Evolutionary conservation across 2,888 invertebrate species (phyloP).

Genomic region (Lithosia quadra): DNA sequence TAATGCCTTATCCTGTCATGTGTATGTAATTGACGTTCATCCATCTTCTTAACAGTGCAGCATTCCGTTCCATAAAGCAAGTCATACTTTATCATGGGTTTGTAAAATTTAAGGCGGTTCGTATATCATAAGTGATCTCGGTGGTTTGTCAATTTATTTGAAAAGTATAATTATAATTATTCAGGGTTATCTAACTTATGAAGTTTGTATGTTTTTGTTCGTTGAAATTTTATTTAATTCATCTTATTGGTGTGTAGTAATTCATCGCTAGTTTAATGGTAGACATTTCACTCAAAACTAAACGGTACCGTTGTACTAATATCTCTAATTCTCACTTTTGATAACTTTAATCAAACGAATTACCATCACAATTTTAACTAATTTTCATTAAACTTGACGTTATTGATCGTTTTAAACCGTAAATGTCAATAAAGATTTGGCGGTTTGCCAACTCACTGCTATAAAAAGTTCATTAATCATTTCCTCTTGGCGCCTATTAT

Average conservation of each 20-base stretch:
- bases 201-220: too few species aligned
- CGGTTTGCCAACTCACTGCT: slow-evolving; percentile 56
- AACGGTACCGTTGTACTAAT: too few species aligned
- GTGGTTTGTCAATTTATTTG: not conserved
- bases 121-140: not conserved
- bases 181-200: too few species aligned
- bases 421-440: slow-evolving; percentile 73
- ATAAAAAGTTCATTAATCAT: slow-evolving; percentile 75
- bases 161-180: too few species aligned
- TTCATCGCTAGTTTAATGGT: too few species aligned
- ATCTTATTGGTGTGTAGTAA: too few species aligned
- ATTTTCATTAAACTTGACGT: slow-evolving; percentile 28
- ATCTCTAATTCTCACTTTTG: not conserved
- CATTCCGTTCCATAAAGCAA: not conserved
- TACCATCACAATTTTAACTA: slow-evolving; percentile 11
- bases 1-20: not conserved
- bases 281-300: too few species aligned
- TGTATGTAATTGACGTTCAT: not conserved
- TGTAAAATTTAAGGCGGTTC: not conserved
- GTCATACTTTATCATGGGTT: not conserved
- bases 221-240: too few species aligned
- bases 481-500: slow-evolving; percentile 45
- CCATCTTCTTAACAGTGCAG: not conserved
- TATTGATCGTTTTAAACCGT: slow-evolving; percentile 59
- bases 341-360: not conserved